Evolutionary conservation across 2,797 vertebrate species (phyloP).

Genomic region (Anolis apletophallus): DNA sequence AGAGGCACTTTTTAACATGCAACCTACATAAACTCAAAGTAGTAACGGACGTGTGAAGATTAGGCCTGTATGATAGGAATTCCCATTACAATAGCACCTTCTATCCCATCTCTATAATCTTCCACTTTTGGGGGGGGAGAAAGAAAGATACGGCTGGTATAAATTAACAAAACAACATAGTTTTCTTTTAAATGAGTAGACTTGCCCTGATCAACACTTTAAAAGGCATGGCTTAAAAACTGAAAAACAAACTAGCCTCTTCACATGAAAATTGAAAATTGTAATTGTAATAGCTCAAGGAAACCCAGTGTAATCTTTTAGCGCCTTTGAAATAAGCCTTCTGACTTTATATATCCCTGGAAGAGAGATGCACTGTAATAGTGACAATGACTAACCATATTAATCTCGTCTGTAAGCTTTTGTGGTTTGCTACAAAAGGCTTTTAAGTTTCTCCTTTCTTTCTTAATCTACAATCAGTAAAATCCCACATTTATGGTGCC

Average conservation of each 20-base stretch:
- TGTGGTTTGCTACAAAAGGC: conserved; percentile 71
- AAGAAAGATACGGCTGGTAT: conserved; percentile 25
- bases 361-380: conserved; percentile 58
- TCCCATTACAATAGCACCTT: not conserved
- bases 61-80: conserved; percentile 34
- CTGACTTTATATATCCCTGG: conserved; percentile 57
- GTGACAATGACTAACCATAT: conserved; percentile 69
- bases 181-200: conserved; percentile 28
- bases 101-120: not conserved
- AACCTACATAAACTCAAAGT: conserved; percentile 12
- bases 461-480: conserved; percentile 80
- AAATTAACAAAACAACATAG: conserved; percentile 43
- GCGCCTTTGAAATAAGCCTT: conserved; percentile 60
- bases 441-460: conserved; percentile 75
- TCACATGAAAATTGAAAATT: conserved; percentile 53
- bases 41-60: not conserved
- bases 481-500: conserved; percentile 78
- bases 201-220: conserved; percentile 17
- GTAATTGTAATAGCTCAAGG: conserved; percentile 33
- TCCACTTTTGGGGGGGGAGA: conserved; percentile 23
- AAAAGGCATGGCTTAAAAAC: conserved; percentile 55
- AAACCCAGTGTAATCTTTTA: conserved; percentile 50
- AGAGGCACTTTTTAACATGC: not conserved
- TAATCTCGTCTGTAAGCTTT: conserved; percentile 76
- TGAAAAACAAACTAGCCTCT: conserved; percentile 43